phyloP scores from a whole-genome alignment of 1,140 invertebrate species.

The Epicauta chinensis region DNA sequence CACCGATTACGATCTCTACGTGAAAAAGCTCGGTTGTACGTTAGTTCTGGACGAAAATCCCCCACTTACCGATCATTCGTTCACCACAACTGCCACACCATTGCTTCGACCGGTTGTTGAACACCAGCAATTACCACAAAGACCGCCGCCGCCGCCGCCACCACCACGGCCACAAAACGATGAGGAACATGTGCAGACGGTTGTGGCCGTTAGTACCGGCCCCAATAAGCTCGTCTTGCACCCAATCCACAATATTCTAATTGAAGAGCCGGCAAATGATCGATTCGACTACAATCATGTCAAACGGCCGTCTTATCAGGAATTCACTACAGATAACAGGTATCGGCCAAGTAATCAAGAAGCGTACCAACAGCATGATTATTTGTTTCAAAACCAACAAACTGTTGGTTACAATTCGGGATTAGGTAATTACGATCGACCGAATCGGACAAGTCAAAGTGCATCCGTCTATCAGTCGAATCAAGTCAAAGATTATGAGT shows the following conservation, averaged over 20 bases:
- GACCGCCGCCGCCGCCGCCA: constrained; percentile 8
- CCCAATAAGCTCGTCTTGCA: constrained; percentile 4
- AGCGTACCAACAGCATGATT: not conserved
- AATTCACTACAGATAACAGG: no score
- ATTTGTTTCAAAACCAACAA: not conserved
- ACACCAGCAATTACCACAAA: no score
- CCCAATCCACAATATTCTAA: constrained; percentile 2
- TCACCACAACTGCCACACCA: not conserved
- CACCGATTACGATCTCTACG: constrained; percentile 56
- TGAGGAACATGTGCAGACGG: not conserved
- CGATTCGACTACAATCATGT: no score
- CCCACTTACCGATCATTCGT: not conserved
- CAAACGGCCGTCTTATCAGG: no score
- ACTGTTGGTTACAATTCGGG: no score
- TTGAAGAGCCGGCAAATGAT: not conserved
- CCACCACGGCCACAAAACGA: constrained; percentile 4
- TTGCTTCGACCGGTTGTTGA: constrained; percentile 2
- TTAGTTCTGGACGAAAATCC: constrained; percentile 30
- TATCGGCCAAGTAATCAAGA: no score
- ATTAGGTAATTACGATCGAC: no score
- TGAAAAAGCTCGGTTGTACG: constrained; percentile 48
- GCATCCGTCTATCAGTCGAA: constrained; percentile 9
- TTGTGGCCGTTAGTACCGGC: constrained; percentile 7
- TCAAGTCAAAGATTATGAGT: not conserved
- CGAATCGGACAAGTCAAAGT: no score